Percentiles rank a stretch among this genome's conserved stretches.
phyloP scores from a whole-genome alignment of 1,140 invertebrate species.

The Mizuhopecten yessoensis region DNA sequence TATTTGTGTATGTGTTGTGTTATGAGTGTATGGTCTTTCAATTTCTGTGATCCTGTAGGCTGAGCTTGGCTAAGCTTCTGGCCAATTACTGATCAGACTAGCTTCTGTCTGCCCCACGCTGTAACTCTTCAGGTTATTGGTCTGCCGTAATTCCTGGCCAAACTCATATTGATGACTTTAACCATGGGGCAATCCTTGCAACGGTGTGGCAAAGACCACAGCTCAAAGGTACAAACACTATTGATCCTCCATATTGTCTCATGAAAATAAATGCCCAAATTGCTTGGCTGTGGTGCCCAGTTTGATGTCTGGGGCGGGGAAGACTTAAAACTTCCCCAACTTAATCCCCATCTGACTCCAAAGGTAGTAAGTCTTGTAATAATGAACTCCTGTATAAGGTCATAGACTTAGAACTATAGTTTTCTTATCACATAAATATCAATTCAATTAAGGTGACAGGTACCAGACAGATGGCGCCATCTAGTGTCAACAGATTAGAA shows the following conservation, averaged over 20 bases:
- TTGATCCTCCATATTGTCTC: constrained; percentile 25
- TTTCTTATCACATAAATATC: background rate
- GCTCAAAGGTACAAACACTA: constrained; percentile 22
- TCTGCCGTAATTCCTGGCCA: constrained; percentile 23
- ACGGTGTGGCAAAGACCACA: constrained; percentile 31
- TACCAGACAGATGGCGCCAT: background rate
- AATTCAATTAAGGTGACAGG: constrained; percentile 17
- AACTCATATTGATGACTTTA: constrained; percentile 7
- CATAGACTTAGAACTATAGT: background rate
- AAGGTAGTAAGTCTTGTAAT: background rate
- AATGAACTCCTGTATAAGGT: constrained; percentile 12
- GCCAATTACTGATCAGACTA: constrained; percentile 10
- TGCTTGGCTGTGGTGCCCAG: background rate
- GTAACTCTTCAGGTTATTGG: constrained; percentile 25
- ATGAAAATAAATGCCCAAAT: constrained; percentile 35
- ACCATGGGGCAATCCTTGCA: background rate
- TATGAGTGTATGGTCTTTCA: constrained; percentile 26
- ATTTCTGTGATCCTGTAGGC: background rate
- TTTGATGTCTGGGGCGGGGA: background rate
- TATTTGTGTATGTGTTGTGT: background rate
- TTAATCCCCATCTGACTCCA: background rate
- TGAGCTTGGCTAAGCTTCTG: background rate
- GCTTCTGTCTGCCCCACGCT: constrained; percentile 22
- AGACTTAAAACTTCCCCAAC: background rate
- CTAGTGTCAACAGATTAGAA: background rate